Evolutionary conservation across 1,140 invertebrate genomes (phyloP).

Genomic region (Sarcophaga bullata): DNA sequence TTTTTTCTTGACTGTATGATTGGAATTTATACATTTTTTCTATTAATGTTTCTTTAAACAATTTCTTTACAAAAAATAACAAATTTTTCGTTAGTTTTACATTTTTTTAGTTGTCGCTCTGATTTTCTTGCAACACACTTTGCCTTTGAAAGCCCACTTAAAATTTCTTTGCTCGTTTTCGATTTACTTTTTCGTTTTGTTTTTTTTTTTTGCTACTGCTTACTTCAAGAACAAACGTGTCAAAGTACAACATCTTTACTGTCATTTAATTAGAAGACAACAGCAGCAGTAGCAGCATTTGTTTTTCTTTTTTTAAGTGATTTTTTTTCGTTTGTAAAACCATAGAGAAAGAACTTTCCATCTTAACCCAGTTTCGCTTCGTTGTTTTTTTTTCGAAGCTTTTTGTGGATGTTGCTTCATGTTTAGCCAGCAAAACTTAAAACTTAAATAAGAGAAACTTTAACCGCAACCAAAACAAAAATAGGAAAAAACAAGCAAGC

Average conservation of each 20-base stretch:
- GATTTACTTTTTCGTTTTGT: background rate
- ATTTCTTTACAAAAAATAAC: no score
- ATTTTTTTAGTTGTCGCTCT: no score
- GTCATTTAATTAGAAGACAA: slow-evolving; percentile 5
- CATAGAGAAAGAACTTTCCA: background rate
- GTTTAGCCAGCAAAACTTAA: background rate
- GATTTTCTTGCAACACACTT: no score
- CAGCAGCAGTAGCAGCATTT: background rate
- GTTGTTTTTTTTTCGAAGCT: no score
- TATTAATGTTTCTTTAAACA: no score
- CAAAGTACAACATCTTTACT: slow-evolving; percentile 5
- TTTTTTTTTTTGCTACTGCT: background rate
- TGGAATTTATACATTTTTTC: no score
- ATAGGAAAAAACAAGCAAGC: no score
- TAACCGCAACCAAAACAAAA: background rate
- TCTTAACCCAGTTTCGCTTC: background rate
- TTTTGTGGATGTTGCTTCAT: background rate
- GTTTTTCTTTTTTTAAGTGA: background rate
- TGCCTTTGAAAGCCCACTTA: no score
- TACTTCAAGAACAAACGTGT: slow-evolving; percentile 9
- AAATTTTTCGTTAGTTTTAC: no score
- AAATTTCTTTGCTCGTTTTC: no score
- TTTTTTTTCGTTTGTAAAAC: background rate
- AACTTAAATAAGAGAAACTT: slow-evolving; percentile 15
- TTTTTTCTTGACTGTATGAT: no score